Percentiles rank a stretch among this genome's conserved stretches.
Conservation (phyloP, 2,888 invertebrate species). For the Watsonalla cultraria region DNA sequence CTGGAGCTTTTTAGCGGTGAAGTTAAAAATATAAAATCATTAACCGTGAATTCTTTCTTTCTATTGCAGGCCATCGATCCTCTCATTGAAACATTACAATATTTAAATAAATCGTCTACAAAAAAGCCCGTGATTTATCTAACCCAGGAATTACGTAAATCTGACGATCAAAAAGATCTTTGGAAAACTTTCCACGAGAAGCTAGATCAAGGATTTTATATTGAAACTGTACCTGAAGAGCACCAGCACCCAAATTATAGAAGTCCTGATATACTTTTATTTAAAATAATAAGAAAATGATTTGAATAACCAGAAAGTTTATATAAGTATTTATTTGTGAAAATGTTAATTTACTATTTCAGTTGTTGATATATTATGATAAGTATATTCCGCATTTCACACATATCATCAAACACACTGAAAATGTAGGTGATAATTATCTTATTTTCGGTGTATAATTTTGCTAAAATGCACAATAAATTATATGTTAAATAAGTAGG, state of each 20-base stretch:
- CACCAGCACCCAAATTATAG: slow-evolving; percentile 81
- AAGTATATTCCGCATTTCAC: too few species aligned
- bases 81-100: slow-evolving; percentile 78
- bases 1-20: neutral
- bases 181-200: slow-evolving; percentile 63
- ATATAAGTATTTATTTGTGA: too few species aligned
- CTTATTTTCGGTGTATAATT: too few species aligned
- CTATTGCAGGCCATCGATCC: slow-evolving; percentile 77
- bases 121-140: slow-evolving; percentile 78
- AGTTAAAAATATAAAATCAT: neutral
- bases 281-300: slow-evolving; percentile 63
- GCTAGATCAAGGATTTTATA: slow-evolving; percentile 42
- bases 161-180: slow-evolving; percentile 68
- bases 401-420: too few species aligned
- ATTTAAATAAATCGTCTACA: slow-evolving; percentile 54
- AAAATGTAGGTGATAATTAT: too few species aligned
- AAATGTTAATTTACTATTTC: slow-evolving; percentile 6
- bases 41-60: slow-evolving; percentile 6
- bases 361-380: too few species aligned
- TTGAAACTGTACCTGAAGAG: slow-evolving; percentile 74
- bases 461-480: too few species aligned
- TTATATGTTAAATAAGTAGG: too few species aligned
- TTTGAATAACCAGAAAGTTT: slow-evolving; percentile 15
- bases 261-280: slow-evolving; percentile 81
- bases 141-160: slow-evolving; percentile 83